These are phyloP conservation scores for Thunnus thynnus DNA, from an alignment of 2,113 vertebrate genomes.

Conservation along the genomic window DNA sequence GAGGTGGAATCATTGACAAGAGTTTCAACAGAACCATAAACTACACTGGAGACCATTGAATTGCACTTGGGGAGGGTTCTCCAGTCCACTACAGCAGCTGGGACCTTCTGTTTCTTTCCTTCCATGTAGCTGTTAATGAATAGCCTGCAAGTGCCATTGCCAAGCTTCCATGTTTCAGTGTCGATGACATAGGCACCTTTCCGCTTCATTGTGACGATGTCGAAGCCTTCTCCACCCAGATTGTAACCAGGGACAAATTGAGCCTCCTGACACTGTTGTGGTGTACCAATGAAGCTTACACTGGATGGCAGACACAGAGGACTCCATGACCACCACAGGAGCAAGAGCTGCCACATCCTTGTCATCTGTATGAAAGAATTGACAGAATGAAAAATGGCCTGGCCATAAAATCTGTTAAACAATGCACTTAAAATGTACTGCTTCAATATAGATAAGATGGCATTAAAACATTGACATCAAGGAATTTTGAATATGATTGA, in stretches of 20 bases:
- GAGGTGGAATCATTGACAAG: slow-evolving; percentile 60
- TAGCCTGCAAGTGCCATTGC: slow-evolving; percentile 40
- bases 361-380: slow-evolving; percentile 25
- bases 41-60: slow-evolving; percentile 30
- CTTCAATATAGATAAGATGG: too few species aligned
- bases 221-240: slow-evolving; percentile 60
- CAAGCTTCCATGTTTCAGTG: slow-evolving; percentile 53
- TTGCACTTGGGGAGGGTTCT: slow-evolving; percentile 32
- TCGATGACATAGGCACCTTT: slow-evolving; percentile 65
- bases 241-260: slow-evolving; percentile 62
- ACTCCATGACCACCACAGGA: slow-evolving; percentile 40
- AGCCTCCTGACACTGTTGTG: slow-evolving; percentile 39
- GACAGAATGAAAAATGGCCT: not conserved
- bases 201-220: slow-evolving; percentile 64
- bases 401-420: not conserved
- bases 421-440: not conserved
- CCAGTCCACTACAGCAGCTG: slow-evolving; percentile 55
- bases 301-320: not conserved
- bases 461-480: too few species aligned
- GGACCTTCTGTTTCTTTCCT: slow-evolving; percentile 24
- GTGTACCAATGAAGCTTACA: slow-evolving; percentile 9
- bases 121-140: slow-evolving; percentile 28
- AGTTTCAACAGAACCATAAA: slow-evolving; percentile 64
- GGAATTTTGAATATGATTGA: too few species aligned
- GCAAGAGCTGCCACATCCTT: not conserved